These are phyloP conservation scores for Menidia menidia DNA, from an alignment of 2,797 vertebrate species.

Conservation along the genomic window DNA sequence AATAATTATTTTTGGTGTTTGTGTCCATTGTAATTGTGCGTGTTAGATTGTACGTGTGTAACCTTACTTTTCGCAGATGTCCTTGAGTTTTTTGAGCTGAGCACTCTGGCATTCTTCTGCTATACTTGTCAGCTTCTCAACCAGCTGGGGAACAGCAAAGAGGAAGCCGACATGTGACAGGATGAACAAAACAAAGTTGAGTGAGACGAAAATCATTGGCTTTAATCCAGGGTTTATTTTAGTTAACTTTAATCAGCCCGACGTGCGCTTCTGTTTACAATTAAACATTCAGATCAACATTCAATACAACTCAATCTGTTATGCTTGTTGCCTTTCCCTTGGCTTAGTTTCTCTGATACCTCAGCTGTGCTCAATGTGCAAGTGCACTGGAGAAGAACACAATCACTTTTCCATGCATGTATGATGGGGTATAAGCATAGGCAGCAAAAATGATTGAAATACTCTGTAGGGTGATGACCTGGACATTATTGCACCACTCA, in stretches of 20 bases:
- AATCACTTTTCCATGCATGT: constrained; percentile 55
- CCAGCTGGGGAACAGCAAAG: constrained; percentile 81
- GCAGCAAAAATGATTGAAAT: constrained; percentile 29
- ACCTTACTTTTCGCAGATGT: constrained; percentile 94
- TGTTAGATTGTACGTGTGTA: background rate
- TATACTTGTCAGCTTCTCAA: constrained; percentile 93
- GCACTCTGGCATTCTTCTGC: constrained; percentile 94
- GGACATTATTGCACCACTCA: constrained; percentile 7
- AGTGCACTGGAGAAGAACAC: constrained; percentile 46
- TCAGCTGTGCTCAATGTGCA: constrained; percentile 50
- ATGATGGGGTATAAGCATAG: constrained; percentile 28
- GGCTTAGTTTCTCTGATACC: constrained; percentile 28
- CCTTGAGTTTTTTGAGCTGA: constrained; percentile 95
- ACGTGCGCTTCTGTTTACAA: constrained; percentile 6
- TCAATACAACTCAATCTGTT: constrained; percentile 6
- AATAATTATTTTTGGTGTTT: background rate
- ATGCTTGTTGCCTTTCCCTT: constrained; percentile 22
- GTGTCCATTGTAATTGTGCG: background rate
- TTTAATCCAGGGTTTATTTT: background rate
- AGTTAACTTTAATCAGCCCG: background rate
- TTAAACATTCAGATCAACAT: background rate
- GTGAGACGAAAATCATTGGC: constrained; percentile 1
- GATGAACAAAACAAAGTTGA: background rate
- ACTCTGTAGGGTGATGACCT: constrained; percentile 12
- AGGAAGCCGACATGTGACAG: background rate